Percentiles rank a stretch among this genome's conserved stretches.
These are phyloP conservation scores for Philereme transversata DNA, from an alignment of 2,888 invertebrate genomes.

Conservation along the genomic window DNA sequence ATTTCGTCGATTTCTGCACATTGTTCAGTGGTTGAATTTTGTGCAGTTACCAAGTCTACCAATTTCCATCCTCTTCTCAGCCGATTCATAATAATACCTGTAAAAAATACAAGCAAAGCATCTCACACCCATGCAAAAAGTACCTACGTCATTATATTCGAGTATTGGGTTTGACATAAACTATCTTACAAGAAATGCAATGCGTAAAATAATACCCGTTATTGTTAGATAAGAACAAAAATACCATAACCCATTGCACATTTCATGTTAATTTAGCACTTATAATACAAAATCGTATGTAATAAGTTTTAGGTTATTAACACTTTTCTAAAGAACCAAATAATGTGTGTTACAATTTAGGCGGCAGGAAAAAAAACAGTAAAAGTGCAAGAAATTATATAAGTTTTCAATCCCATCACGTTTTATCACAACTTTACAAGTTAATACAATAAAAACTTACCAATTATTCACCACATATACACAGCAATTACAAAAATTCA, in stretches of 20 bases:
- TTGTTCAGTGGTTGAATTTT: constrained; percentile 1
- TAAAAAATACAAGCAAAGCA: not conserved
- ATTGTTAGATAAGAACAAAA: constrained; percentile 1
- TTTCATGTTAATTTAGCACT: not conserved
- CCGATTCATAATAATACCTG: constrained; percentile 2
- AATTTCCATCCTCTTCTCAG: not conserved
- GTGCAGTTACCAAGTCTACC: not conserved
- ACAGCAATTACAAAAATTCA: constrained; percentile 2
- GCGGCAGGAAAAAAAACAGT: not conserved
- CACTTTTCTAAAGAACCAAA: not conserved
- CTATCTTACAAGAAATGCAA: not conserved
- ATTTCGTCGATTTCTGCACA: not conserved
- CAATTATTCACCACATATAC: not conserved
- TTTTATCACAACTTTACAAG: constrained; percentile 1
- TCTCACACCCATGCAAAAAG: too few species aligned
- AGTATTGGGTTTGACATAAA: not conserved
- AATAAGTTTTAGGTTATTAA: too few species aligned
- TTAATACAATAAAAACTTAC: constrained; percentile 2
- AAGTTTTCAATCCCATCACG: not conserved
- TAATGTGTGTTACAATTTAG: not conserved
- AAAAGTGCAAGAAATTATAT: not conserved
- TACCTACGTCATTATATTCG: too few species aligned
- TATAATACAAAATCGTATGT: constrained; percentile 1
- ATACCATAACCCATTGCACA: constrained; percentile 1
- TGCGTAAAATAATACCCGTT: constrained; percentile 1